These are phyloP conservation scores for Catagonus wagneri DNA, from an alignment of 2,113 vertebrate species.

Conservation along the genomic window DNA sequence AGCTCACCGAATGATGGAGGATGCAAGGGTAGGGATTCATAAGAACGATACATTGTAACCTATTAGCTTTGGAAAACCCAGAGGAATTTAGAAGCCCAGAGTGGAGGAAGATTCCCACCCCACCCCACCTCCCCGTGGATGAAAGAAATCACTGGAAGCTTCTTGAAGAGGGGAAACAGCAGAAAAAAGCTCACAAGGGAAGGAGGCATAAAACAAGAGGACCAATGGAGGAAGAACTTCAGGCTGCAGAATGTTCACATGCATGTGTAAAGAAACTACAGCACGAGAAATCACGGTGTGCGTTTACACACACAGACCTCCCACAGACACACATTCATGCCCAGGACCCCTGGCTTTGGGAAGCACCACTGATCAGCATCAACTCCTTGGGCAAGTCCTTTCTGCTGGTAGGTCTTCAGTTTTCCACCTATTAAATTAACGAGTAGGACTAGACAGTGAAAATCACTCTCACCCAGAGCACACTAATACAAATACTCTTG, in stretches of 20 bases:
- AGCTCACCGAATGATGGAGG: neutral
- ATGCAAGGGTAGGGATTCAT: neutral
- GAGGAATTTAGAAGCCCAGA: neutral
- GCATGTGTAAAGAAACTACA: neutral
- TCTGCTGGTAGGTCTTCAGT: neutral
- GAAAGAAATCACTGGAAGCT: neutral
- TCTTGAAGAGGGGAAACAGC: neutral
- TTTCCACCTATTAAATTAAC: neutral
- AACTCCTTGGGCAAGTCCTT: neutral
- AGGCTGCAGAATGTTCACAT: neutral
- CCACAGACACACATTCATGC: neutral
- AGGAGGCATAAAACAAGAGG: neutral
- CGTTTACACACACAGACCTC: neutral
- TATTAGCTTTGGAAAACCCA: neutral
- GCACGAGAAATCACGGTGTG: neutral
- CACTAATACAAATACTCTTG: accelerated
- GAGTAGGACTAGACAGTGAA: neutral
- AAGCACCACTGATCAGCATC: neutral
- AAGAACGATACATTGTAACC: neutral
- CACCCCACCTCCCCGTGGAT: neutral
- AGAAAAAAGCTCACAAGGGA: neutral
- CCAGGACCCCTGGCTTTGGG: neutral
- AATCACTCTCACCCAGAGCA: neutral
- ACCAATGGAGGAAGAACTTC: neutral
- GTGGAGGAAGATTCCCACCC: neutral